Conservation (phyloP, 1,140 invertebrate genomes). For the Bombus pascuorum region DNA sequence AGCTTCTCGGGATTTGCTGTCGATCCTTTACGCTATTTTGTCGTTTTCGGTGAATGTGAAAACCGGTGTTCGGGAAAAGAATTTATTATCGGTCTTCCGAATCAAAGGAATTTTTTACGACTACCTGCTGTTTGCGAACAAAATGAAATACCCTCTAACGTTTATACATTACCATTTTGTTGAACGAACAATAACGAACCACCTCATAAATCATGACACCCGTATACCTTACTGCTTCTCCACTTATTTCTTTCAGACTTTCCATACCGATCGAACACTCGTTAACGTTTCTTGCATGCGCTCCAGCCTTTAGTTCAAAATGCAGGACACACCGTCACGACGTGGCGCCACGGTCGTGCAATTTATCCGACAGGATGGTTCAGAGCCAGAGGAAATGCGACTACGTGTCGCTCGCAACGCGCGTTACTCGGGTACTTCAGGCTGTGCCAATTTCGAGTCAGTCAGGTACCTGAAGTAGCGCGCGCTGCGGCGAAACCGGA, state of each 20-base stretch:
- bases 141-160: not conserved
- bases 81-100: not conserved
- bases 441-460: conserved; percentile 84
- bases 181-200: not conserved
- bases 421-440: conserved; percentile 89
- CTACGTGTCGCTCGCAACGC: conserved; percentile 81
- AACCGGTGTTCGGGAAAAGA: not conserved
- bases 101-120: not conserved
- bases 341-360: not conserved
- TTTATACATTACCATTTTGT: not conserved
- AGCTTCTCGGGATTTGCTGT: not conserved
- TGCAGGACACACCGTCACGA: not conserved
- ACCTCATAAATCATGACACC: not conserved
- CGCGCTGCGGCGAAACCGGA: conserved; percentile 86
- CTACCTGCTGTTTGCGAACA: not conserved
- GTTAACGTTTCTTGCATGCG: not conserved
- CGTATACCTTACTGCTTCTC: not conserved
- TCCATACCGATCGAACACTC: not conserved
- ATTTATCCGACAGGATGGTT: not conserved
- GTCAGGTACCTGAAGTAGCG: conserved; percentile 99
- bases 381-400: not conserved
- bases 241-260: not conserved
- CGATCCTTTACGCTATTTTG: not conserved
- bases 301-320: not conserved
- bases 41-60: not conserved